Evolutionary conservation across 2,888 invertebrate species (phyloP), one percentile per base, ranked within the genome.

Genomic region (Alsophila aescularia): DNA sequence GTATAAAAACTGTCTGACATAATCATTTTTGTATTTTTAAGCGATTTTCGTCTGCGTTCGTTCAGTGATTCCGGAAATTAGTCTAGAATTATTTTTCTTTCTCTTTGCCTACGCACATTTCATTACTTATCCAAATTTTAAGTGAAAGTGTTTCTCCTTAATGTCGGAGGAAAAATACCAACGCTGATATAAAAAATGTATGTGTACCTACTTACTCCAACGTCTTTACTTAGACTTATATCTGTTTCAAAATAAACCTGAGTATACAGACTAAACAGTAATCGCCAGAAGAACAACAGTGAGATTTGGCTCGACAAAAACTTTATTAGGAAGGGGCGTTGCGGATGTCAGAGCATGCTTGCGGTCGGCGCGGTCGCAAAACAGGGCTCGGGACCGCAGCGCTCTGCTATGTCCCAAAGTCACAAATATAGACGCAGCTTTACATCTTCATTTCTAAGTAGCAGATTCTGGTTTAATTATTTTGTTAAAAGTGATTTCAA

Each of bases 261-360:
- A 45, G 54, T 60, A n/a, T n/a, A 58, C 53, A 62, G 48, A 64
- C 56, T 58, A 60, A 69, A 62, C 59, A 62, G 60, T 69, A 65
- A 71, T 70, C 64, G 56, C 57, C 58, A 40, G 59, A 66, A 70
- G 66, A 70, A 70, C 69, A 65, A 66, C 72, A 69, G 66, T 67
- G 60, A 62, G 67, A 49, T 68, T 73, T 67, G 69, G 61, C 65
- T 64, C 54, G 57, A 60, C 75, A 79, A 79, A 79, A 78, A 79
- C 67, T 77, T 76, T 75, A 78, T 77, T 74, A 74, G 70, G 70
- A 75, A 74, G 70, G 70, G 79, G 78, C 75, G 78, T 70, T 65
- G 62, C 68, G 64, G 67, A 70, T 69, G 74, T 74, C 76, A 75
- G 64, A 70, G 60, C 58, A 49, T 53, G 64, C 52, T 52, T 72